Evolutionary conservation across 2,113 vertebrate species (phyloP).

Genomic region (Capra hircus): DNA sequence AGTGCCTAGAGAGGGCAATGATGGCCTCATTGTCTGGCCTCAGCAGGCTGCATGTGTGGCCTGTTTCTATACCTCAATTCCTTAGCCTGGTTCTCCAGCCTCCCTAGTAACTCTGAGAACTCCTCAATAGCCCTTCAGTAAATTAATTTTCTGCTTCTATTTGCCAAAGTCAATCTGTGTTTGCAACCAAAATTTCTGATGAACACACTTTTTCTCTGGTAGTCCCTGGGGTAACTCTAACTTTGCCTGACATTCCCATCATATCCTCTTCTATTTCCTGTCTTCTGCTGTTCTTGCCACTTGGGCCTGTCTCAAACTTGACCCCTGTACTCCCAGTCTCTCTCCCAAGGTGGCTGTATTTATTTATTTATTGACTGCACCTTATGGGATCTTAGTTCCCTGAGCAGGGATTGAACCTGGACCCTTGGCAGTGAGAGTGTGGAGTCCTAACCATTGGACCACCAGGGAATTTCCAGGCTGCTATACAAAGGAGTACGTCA

Average conservation of each 20-base stretch:
- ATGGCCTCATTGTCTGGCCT: neutral
- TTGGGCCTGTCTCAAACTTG: neutral
- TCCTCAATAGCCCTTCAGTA: neutral
- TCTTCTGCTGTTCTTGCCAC: neutral
- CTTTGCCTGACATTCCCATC: neutral
- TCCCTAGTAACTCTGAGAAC: neutral
- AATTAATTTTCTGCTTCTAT: neutral
- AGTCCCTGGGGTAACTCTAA: neutral
- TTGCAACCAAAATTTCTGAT: neutral
- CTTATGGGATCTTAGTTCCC: neutral
- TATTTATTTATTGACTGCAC: neutral
- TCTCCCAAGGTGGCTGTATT: neutral
- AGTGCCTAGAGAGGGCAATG: neutral
- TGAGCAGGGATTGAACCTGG: neutral
- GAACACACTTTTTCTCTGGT: neutral
- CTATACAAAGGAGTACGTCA: neutral
- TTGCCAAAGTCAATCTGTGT: neutral
- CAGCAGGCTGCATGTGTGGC: neutral
- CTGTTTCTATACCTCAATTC: neutral
- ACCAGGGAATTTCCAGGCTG: neutral
- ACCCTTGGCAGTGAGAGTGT: neutral
- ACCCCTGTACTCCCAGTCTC: neutral
- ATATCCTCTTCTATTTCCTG: neutral
- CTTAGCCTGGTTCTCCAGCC: neutral
- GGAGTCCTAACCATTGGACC: neutral